Base-by-base conservation (phyloP, 2,888 invertebrate genomes). In the Tromatobia lineatoria region DNA sequence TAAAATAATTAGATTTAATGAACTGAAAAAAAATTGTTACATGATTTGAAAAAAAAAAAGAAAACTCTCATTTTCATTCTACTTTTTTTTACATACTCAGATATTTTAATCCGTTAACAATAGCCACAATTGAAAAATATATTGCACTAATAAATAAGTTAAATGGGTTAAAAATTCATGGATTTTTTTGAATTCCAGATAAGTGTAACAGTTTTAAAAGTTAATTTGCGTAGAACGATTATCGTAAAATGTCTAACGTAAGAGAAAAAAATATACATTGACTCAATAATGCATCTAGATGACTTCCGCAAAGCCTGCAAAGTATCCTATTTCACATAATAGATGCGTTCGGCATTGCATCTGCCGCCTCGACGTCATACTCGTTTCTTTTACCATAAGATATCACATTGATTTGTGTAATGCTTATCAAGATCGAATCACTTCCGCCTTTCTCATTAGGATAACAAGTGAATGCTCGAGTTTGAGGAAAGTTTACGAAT, bases 361-460 rank as follows among this genome's bases (percentile, higher is more conserved):
- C 34, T 7, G 18, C n/a, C 38, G 61, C 7, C 34, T 18, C 25
- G 25, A 25, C 29, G n/a, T 25, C 29, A 29, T 29, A 11, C 52
- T 20, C 4, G 23, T 25, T 25, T 25, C 8, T 38, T 3, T 13
- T 57, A 13, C 15, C 59, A 59, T 59, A 25, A 29, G 4, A 29
- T 15, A 29, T 29, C 15, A 29, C 3, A 29, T n/a, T 29, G 29
- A 11, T 59, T 59, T 29, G 59, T 29, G 15, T 59, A 29, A 15
- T n/a, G 29, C 4, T 2, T 11, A 38, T 38, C 38, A 3, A 20
- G 3, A 59, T 6, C 11, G 18, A 64, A 20, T 3, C 10, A 2
- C 18, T 64, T 64, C 64, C 64, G 64, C 4, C 38, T 64, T 64
- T 64, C 20, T 38, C 18, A 20, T 18, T n/a, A 61, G 38, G 18